Conservation (phyloP, 2,888 invertebrate genomes). For the Trissoscelio sp. region DNA sequence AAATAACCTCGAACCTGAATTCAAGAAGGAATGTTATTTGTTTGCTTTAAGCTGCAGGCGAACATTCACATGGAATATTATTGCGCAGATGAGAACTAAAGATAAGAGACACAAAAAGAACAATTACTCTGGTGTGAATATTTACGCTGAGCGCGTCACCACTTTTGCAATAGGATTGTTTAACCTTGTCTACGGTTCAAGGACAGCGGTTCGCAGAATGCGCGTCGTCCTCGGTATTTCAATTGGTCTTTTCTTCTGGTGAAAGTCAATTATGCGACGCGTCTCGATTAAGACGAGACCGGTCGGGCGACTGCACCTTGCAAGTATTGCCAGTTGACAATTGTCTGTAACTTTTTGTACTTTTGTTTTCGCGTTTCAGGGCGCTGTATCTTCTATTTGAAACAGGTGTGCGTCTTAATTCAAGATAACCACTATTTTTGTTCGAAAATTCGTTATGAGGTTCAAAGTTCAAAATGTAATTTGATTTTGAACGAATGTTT, state of each 20-base stretch:
- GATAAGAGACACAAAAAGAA: too few relatives aligned
- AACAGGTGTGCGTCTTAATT: too few relatives aligned
- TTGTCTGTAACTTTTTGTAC: constrained; percentile 32
- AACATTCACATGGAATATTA: too few relatives aligned
- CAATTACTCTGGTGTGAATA: constrained; percentile 15
- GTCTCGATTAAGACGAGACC: constrained; percentile 53
- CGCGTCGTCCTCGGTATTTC: constrained; percentile 40
- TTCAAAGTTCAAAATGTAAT: too few relatives aligned
- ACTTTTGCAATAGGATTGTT: constrained; percentile 25
- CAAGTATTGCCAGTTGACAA: constrained; percentile 29
- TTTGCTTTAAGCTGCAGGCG: too few relatives aligned
- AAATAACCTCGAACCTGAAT: too few relatives aligned
- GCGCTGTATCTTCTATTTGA: too few relatives aligned
- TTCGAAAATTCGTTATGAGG: too few relatives aligned
- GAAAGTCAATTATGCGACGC: constrained; percentile 64
- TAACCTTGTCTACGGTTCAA: constrained; percentile 59
- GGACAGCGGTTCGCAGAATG: constrained; percentile 40
- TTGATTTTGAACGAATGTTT: too few relatives aligned
- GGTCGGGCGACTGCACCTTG: constrained; percentile 43
- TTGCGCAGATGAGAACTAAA: too few relatives aligned
- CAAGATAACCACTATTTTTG: too few relatives aligned
- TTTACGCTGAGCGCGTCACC: constrained; percentile 4
- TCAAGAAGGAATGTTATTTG: too few relatives aligned
- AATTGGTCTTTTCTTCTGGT: constrained; percentile 51
- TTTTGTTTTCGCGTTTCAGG: background rate